Conservation (phyloP, 2,888 invertebrate genomes). For the Ormyrus nitidulus region DNA sequence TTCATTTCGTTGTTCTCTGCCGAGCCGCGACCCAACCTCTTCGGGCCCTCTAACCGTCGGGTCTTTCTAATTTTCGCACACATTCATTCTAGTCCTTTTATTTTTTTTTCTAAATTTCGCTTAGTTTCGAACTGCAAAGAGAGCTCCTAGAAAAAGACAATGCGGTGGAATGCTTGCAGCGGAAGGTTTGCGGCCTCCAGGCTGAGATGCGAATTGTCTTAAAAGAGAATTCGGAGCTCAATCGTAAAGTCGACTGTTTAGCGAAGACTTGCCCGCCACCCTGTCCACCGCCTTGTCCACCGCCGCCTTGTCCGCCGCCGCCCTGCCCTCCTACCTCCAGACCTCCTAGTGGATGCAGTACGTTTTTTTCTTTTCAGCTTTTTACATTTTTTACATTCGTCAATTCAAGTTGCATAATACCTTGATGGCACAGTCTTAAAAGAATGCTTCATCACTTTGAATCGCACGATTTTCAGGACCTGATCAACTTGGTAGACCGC, state of each 20-base stretch:
- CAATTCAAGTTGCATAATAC: too few species aligned
- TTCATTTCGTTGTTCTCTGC: not conserved
- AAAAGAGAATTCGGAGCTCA: constrained; percentile 80
- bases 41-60: too few species aligned
- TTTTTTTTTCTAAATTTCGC: not conserved
- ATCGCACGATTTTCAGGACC: too few species aligned
- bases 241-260: constrained; percentile 76
- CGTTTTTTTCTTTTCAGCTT: too few species aligned
- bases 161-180: constrained; percentile 80
- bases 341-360: too few species aligned
- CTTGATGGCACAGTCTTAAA: too few species aligned
- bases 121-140: constrained; percentile 81
- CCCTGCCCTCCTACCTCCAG: not conserved
- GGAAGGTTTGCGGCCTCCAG: constrained; percentile 80
- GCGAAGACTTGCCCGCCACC: constrained; percentile 45
- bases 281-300: not conserved
- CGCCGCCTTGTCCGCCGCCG: constrained; percentile 5
- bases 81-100: too few species aligned
- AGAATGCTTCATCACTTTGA: too few species aligned
- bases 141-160: constrained; percentile 81
- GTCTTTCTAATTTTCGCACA: too few species aligned
- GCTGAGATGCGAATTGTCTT: constrained; percentile 81
- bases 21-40: not conserved
- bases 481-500: too few species aligned
- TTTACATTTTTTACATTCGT: too few species aligned